phyloP scores from a whole-genome alignment of 2,797 vertebrate genomes.

The Vespertilio murinus region DNA sequence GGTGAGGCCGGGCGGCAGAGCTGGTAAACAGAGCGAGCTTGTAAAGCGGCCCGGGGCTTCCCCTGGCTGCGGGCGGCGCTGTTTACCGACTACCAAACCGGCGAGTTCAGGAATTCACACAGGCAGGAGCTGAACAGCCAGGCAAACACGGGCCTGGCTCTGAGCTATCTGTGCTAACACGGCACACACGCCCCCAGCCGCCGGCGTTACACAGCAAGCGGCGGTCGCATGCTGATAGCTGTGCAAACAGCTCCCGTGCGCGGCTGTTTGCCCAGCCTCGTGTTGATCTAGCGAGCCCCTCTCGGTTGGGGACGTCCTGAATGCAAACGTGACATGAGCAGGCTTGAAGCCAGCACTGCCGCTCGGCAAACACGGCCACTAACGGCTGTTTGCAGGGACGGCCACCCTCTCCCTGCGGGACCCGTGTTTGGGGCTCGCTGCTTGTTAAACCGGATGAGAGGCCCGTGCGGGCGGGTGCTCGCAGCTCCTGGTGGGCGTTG shows the following conservation, averaged over 20 bases:
- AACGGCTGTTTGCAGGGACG: not conserved
- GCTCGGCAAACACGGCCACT: not conserved
- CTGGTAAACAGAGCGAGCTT: not conserved
- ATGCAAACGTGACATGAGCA: not conserved
- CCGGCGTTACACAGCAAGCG: not conserved
- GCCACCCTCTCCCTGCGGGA: not conserved
- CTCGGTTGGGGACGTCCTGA: not conserved
- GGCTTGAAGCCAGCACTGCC: not conserved
- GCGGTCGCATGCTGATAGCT: not conserved
- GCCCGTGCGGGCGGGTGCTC: not conserved
- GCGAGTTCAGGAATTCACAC: not conserved
- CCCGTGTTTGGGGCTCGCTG: not conserved
- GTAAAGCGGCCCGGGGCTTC: not conserved
- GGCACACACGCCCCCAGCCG: not conserved
- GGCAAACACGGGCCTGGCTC: not conserved
- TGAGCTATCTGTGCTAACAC: not conserved
- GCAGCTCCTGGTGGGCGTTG: not conserved
- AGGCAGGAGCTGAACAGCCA: not conserved
- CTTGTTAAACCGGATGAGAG: not conserved
- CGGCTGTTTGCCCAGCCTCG: not conserved
- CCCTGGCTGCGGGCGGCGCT: not conserved
- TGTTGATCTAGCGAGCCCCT: conserved; percentile 17
- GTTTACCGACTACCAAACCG: not conserved
- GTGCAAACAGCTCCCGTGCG: conserved; percentile 5
- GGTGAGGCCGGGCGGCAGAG: not conserved